Percentiles rank a stretch among this genome's conserved stretches.
Evolutionary conservation across 1,140 invertebrate genomes (phyloP).

Genomic region (Drosophila watanabei): DNA sequence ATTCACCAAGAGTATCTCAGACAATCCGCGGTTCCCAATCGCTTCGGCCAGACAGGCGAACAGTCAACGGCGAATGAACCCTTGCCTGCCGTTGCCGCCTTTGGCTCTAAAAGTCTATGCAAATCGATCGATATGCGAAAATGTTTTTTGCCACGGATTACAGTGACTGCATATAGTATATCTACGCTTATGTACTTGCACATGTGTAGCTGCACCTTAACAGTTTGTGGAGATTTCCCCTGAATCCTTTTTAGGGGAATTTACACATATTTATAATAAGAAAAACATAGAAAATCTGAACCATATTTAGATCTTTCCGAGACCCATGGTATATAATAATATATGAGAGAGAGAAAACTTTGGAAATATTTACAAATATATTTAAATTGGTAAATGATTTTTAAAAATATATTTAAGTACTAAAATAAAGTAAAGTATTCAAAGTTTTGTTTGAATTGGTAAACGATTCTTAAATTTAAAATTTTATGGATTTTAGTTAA

Average conservation of each 20-base stretch:
- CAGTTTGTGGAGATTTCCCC: constrained; percentile 27
- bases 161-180: constrained; percentile 20
- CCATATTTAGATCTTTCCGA: too few species aligned
- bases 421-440: not conserved
- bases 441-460: not conserved
- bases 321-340: too few species aligned
- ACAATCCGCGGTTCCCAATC: constrained; percentile 36
- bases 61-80: constrained; percentile 40
- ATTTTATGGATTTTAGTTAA: not conserved
- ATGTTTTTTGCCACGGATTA: constrained; percentile 34
- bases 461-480: not conserved
- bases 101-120: constrained; percentile 49
- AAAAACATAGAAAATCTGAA: too few species aligned
- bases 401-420: too few species aligned
- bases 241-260: constrained; percentile 1
- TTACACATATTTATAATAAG: too few species aligned
- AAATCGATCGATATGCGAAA: constrained; percentile 53
- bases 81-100: not conserved
- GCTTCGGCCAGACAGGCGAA: constrained; percentile 18
- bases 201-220: constrained; percentile 19
- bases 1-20: constrained; percentile 31
- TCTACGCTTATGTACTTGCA: constrained; percentile 12
- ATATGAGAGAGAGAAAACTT: too few species aligned
- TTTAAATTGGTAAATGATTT: too few species aligned
- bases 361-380: too few species aligned